Evolutionary conservation across 2,888 invertebrate genomes (phyloP), one percentile per base, ranked within the genome.

Genomic region (Leptogaster cylindrica): DNA sequence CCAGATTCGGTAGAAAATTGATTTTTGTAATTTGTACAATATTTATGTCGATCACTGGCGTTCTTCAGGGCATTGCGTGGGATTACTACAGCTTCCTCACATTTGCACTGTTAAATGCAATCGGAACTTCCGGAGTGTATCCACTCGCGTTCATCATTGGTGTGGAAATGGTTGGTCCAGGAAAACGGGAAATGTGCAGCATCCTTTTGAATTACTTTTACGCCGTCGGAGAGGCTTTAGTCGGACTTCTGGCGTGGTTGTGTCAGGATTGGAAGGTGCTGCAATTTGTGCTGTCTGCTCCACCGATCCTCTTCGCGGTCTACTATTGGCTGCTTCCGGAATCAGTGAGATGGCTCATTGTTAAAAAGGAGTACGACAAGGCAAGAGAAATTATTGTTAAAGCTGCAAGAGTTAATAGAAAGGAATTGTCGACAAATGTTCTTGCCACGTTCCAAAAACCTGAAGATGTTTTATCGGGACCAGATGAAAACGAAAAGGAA

Each of bases 321-420:
- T 88, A 87, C 73, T 84, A 84, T 73, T 88, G 87, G 88, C 83
- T 79, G 25, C 82, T 88, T 18, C 88, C 88, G 1, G 89, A 89
- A 77, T 88, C 87, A 0, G 85, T 88, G 0, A 79, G 89, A 70
- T 89, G 88, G 88, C 77, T 88, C 14, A 77, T 88, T 65, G 85
- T 86, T 0, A 84, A 85, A 44, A 81, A 84, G 41, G 79, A 83
- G 70, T 81, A 82, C 33, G 78, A 81, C 46, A 82, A 84, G 73
- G 88, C 88, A 0, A 83, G 82, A 65, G 75, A 77, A 25, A 84
- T 87, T 8, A 83, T 89, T 10, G 76, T 77, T 31, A 82, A 80
- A 72, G 87, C 85, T 2, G 88, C 88, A 0, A 81, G 82, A 72
- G 77, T 83, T 0, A 87, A 87, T 73, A 82, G 82, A 12, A 83